Evolutionary conservation across 2,113 vertebrate genomes (phyloP).

Genomic region (Fregata magnificens): DNA sequence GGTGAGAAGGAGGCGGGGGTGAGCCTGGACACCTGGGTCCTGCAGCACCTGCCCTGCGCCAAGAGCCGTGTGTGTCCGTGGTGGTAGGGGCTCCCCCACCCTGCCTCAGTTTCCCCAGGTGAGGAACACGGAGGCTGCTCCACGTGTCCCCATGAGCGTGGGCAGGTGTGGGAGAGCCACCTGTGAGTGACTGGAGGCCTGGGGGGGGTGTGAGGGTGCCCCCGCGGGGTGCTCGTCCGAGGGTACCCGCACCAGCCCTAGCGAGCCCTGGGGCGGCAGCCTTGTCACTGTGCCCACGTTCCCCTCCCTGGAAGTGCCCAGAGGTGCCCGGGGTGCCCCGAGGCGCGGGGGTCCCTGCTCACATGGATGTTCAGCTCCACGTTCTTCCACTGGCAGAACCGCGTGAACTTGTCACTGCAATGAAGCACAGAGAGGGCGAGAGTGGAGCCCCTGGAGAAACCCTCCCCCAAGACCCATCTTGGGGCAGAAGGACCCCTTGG

Average conservation of each 20-base stretch:
- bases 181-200: not conserved
- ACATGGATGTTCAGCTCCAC: conserved; percentile 82
- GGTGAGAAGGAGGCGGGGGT: not conserved
- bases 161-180: not conserved
- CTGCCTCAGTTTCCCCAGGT: not conserved
- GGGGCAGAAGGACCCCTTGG: not conserved
- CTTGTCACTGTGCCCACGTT: not conserved
- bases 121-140: not conserved
- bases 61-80: accelerated
- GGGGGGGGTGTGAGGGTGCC: not conserved
- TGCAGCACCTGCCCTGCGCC: not conserved
- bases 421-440: not conserved
- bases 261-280: not conserved
- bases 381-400: conserved; percentile 82
- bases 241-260: not conserved
- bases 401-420: conserved; percentile 78
- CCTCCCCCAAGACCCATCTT: too few species aligned
- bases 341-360: conserved; percentile 16
- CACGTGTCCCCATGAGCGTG: accelerated
- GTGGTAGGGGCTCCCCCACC: accelerated
- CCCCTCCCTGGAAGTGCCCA: not conserved
- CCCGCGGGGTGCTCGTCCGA: not conserved
- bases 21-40: not conserved
- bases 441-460: not conserved
- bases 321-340: not conserved